These are phyloP conservation scores for human (Homo sapiens) DNA, from an alignment of 2,113 vertebrate species.

Conservation along the genomic window DNA sequence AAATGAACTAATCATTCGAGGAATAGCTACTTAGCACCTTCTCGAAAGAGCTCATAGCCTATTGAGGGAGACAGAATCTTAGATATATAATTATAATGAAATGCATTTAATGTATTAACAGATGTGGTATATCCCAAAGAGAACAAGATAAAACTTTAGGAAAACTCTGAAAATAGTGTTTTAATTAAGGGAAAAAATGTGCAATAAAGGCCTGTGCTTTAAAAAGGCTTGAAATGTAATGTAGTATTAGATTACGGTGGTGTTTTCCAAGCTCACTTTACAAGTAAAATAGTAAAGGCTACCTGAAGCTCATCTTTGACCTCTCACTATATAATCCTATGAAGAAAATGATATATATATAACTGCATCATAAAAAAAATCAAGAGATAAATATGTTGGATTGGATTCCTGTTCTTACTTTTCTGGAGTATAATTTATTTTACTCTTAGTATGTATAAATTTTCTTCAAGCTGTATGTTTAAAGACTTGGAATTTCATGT, in stretches of 20 bases:
- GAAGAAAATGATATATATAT: neutral
- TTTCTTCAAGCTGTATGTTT: neutral
- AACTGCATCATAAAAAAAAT: neutral
- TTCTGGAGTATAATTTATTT: constrained; percentile 7
- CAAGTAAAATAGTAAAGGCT: neutral
- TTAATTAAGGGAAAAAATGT: neutral
- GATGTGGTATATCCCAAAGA: neutral
- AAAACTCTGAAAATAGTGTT: neutral
- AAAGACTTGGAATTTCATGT: neutral
- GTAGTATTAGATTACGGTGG: neutral
- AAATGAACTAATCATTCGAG: neutral
- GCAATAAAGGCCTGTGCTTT: neutral
- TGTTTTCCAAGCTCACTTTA: neutral
- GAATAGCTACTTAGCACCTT: neutral
- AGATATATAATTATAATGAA: neutral
- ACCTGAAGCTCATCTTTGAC: neutral
- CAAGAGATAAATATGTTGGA: neutral
- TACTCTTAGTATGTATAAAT: neutral
- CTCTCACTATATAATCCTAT: neutral
- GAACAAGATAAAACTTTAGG: neutral
- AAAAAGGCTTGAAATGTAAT: neutral
- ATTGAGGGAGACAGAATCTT: neutral
- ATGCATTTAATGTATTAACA: neutral
- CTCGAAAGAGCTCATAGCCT: neutral
- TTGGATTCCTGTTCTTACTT: neutral